Conservation (phyloP, 2,797 vertebrate species). For the Anomalospiza imberbis region DNA sequence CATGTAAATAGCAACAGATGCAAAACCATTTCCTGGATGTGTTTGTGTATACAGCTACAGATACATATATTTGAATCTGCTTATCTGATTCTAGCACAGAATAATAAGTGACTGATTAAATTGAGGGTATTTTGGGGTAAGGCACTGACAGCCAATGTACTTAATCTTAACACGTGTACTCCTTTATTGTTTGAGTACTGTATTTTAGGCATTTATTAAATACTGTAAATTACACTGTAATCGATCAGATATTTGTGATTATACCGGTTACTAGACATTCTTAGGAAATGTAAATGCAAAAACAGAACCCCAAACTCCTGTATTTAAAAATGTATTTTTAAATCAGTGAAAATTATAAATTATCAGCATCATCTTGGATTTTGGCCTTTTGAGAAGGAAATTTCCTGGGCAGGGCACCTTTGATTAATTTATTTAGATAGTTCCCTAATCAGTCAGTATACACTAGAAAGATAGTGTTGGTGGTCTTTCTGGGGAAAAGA, state of each 20-base stretch:
- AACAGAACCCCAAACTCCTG: accelerated
- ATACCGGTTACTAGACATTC: background rate
- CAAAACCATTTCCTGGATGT: background rate
- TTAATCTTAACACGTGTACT: background rate
- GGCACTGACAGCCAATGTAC: background rate
- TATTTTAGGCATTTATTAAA: background rate
- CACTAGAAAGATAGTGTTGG: background rate
- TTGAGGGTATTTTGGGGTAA: background rate
- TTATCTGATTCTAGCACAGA: background rate
- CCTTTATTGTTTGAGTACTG: background rate
- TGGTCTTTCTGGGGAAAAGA: background rate
- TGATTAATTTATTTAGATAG: background rate
- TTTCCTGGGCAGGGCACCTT: background rate
- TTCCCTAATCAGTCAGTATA: background rate
- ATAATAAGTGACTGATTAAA: background rate
- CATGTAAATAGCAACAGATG: background rate
- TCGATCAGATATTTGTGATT: background rate
- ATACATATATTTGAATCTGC: background rate
- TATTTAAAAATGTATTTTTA: background rate
- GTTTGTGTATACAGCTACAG: background rate
- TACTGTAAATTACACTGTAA: background rate
- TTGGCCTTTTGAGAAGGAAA: background rate
- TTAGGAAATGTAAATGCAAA: background rate
- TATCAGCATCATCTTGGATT: background rate
- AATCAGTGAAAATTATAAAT: background rate